Evolutionary conservation across 2,888 invertebrate genomes (phyloP), one percentile per base, ranked within the genome.

Genomic region (Lycaena phlaeas): DNA sequence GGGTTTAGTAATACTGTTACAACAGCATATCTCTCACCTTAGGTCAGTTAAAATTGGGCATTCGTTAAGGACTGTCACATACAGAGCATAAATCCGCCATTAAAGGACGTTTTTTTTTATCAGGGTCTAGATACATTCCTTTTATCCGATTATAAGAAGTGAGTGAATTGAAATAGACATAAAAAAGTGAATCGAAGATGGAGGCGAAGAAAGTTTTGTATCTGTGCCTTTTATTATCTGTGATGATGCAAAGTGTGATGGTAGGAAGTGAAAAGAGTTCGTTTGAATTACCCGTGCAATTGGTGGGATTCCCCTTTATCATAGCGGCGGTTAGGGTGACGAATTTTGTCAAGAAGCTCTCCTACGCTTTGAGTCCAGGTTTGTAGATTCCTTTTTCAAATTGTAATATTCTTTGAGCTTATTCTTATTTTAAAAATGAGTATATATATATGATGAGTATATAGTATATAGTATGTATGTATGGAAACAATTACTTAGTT

Each of bases 361-460:
- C 92, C 3, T 94, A 94, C 68, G 92, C 94, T 3, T 69, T 94
- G 38, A 92, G 87, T 78, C 94, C 94, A 77, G 89, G 94, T 94
- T 82, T 87, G 18, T 30, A 18, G 27, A 10, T 10, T 27, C 2
- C 2, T 27, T 4, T 18, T 18, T 18, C 6, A 18, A 18, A 18
- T 22, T 2, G 22, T 22, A 22, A 22, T 22, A 22, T 9, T 6
- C 9, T 4, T 2, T 22, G 22, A 5, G 4, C 3, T 10, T 11
- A 26, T 4, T 27, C n/a, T 5, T 27, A 18, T n/a, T n/a, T n/a
- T n/a, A n/a, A n/a, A n/a, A n/a, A n/a, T n/a, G n/a, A n/a, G n/a
- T n/a, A n/a, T n/a, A n/a, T n/a, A n/a, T n/a, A n/a, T n/a, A n/a
- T n/a, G n/a, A n/a, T n/a, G n/a, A n/a, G n/a, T n/a, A n/a, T n/a